Evolutionary conservation across 2,888 invertebrate genomes (phyloP).

Genomic region (Horisme vitalbata): DNA sequence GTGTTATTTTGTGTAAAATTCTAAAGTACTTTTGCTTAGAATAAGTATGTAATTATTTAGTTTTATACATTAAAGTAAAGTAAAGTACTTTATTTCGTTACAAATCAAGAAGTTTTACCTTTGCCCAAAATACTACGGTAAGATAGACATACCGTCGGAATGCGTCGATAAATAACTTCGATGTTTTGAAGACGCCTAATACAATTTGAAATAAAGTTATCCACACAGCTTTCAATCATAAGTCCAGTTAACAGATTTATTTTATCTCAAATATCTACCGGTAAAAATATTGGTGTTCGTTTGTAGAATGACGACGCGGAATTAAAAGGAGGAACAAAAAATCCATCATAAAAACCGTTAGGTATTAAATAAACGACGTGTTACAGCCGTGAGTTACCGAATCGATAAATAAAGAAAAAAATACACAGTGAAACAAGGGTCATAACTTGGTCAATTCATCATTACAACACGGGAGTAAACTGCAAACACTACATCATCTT

Average conservation of each 20-base stretch:
- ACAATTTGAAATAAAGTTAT: neutral
- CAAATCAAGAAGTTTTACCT: too few relatives aligned
- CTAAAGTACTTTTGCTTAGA: too few relatives aligned
- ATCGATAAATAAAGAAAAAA: slow-evolving; percentile 52
- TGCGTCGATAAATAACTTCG: too few relatives aligned
- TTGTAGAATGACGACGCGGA: slow-evolving; percentile 25
- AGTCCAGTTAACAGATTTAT: slow-evolving; percentile 6
- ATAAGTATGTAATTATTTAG: too few relatives aligned
- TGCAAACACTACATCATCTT: slow-evolving; percentile 67
- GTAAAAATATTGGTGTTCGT: slow-evolving; percentile 13
- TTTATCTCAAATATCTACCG: slow-evolving; percentile 2
- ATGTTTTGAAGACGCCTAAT: too few relatives aligned
- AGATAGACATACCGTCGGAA: too few relatives aligned
- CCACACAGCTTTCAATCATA: slow-evolving; percentile 4
- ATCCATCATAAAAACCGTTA: slow-evolving; percentile 33
- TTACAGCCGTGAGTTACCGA: slow-evolving; percentile 36
- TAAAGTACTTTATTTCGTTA: slow-evolving; percentile 1
- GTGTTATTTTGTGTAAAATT: slow-evolving; percentile 15
- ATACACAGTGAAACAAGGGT: slow-evolving; percentile 50
- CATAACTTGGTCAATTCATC: slow-evolving; percentile 61
- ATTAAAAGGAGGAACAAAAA: slow-evolving; percentile 22
- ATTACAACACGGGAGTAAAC: slow-evolving; percentile 58
- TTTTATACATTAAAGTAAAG: too few relatives aligned
- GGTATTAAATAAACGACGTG: slow-evolving; percentile 32
- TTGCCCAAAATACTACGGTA: too few relatives aligned